Percentiles rank a stretch among this genome's conserved stretches.
Conservation (phyloP, 30 jellyfish, hydroid and myxozoan species). For the Hydractinia echinata region DNA sequence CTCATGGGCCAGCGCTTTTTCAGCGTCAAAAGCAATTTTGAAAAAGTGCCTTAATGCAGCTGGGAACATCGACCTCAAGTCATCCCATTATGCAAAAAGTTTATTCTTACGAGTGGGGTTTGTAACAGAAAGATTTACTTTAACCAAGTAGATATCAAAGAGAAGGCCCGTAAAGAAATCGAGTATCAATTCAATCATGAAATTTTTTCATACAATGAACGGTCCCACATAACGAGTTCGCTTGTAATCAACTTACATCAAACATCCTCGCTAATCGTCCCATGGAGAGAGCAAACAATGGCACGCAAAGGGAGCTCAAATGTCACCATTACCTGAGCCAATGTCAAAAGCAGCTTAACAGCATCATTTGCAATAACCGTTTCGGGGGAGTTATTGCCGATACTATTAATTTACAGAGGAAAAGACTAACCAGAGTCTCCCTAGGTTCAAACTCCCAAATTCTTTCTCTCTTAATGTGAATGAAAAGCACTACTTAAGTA, state of each 20-base stretch:
- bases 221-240: not conserved
- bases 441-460: not conserved
- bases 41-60: constrained; percentile 16
- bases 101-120: not conserved
- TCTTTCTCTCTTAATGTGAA: not conserved
- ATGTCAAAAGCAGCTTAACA: not conserved
- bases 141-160: constrained; percentile 21
- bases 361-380: constrained; percentile 12
- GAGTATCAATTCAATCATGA: constrained; percentile 24
- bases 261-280: constrained; percentile 17
- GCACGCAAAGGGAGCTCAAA: not conserved
- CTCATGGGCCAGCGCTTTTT: constrained; percentile 6
- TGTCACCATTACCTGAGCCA: constrained; percentile 9
- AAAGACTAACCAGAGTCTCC: constrained; percentile 1
- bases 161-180: constrained; percentile 1
- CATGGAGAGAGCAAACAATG: not conserved
- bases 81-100: constrained; percentile 17
- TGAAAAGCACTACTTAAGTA: not conserved
- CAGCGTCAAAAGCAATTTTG: constrained; percentile 20
- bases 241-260: constrained; percentile 5
- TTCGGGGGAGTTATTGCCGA: not conserved
- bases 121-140: not conserved
- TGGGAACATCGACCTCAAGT: constrained; percentile 12
- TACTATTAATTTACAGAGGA: not conserved
- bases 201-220: not conserved